phyloP scores from a whole-genome alignment of 2,797 vertebrate species.

The Cercopithecus petaurista region DNA sequence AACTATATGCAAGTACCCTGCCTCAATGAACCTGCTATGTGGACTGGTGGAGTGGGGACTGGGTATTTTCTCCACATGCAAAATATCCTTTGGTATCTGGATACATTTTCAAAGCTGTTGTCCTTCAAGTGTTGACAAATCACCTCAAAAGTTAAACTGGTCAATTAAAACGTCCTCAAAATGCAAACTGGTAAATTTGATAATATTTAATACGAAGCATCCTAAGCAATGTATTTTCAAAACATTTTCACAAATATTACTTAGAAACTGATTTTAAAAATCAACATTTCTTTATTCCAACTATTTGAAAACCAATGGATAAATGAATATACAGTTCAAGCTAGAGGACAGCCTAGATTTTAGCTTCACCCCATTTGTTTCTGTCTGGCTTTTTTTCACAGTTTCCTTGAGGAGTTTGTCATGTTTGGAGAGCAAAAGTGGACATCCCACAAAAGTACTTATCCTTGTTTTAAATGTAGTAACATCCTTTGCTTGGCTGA shows the following conservation, averaged over 20 bases:
- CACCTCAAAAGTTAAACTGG: not conserved
- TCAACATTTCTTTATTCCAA: not conserved
- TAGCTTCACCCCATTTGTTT: not conserved
- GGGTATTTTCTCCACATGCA: not conserved
- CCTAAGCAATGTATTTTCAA: not conserved
- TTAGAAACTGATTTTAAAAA: not conserved
- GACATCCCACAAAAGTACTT: not conserved
- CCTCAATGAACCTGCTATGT: not conserved
- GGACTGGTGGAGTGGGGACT: rapidly evolving
- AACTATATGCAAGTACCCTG: not conserved
- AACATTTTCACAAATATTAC: not conserved
- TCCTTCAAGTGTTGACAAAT: not conserved
- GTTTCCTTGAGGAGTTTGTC: not conserved
- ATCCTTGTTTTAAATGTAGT: not conserved
- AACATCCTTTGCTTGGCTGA: not conserved
- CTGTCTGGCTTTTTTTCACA: not conserved
- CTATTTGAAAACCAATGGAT: not conserved
- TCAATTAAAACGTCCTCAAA: not conserved
- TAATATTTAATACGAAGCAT: not conserved
- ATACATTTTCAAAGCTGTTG: not conserved
- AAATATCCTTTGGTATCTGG: not conserved
- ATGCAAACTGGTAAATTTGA: not conserved
- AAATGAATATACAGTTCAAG: not conserved
- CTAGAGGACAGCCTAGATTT: not conserved
- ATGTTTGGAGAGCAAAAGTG: not conserved